These are phyloP conservation scores for Argentina silus DNA, from an alignment of 2,797 vertebrate genomes.

Conservation along the genomic window DNA sequence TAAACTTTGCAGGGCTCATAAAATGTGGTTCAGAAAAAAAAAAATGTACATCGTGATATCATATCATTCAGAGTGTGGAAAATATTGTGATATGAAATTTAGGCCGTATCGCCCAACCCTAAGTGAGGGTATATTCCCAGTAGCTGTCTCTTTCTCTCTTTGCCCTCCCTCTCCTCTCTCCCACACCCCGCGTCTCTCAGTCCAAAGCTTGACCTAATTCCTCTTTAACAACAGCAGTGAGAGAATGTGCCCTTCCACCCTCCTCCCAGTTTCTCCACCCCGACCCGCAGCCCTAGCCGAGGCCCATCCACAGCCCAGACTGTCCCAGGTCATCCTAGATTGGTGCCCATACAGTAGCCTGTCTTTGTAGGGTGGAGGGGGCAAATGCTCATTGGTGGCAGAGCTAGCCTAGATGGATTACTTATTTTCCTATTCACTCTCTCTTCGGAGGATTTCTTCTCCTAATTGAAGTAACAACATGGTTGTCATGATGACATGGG, in stretches of 20 bases:
- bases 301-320: constrained; percentile 20
- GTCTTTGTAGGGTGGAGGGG: neutral
- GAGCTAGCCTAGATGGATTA: constrained; percentile 47
- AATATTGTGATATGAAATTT: too few species aligned
- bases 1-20: too few species aligned
- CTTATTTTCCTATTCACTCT: constrained; percentile 58
- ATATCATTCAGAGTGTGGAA: too few species aligned
- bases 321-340: constrained; percentile 23
- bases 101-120: too few species aligned
- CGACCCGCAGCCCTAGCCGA: neutral
- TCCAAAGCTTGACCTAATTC: constrained; percentile 74
- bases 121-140: too few species aligned
- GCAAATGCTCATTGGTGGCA: constrained; percentile 22
- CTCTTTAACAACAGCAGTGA: constrained; percentile 25
- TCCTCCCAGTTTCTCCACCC: neutral
- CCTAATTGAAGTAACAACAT: constrained; percentile 70
- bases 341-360: constrained; percentile 38
- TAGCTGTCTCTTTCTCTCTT: constrained; percentile 21
- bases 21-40: too few species aligned
- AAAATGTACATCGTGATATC: too few species aligned
- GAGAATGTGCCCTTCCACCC: neutral
- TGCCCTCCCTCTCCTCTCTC: constrained; percentile 30
- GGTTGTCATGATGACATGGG: constrained; percentile 79
- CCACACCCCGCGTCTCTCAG: constrained; percentile 58
- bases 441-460: constrained; percentile 64